A percentile compares a stretch with the other conserved stretches of the same genome.
These are phyloP conservation scores for Trichacis sp. DNA, from an alignment of 2,888 invertebrate genomes.

Conservation along the genomic window DNA sequence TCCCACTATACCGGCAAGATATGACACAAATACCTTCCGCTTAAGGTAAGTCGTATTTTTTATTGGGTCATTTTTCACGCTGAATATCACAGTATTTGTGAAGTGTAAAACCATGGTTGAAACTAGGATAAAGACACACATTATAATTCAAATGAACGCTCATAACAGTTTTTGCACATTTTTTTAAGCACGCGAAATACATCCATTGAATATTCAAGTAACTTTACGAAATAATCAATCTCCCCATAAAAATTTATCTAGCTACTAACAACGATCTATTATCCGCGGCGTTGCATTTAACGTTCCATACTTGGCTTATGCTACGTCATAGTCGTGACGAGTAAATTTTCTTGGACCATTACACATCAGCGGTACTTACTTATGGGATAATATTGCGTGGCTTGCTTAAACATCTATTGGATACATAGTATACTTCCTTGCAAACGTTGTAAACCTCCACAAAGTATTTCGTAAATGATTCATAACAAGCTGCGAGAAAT, in stretches of 20 bases:
- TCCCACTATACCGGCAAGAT: no score
- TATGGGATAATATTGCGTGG: slow-evolving; percentile 26
- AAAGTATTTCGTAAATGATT: slow-evolving; percentile 14
- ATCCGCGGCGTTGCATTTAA: slow-evolving; percentile 32
- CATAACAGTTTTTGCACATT: no score
- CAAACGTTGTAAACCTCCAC: slow-evolving; percentile 22
- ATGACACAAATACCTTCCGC: no score
- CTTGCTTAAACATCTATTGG: slow-evolving; percentile 29
- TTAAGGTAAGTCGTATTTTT: no score
- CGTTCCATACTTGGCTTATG: slow-evolving; percentile 22
- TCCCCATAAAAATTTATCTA: slow-evolving; percentile 34
- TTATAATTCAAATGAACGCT: no score
- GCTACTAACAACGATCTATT: slow-evolving; percentile 36
- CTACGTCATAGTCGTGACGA: slow-evolving; percentile 37
- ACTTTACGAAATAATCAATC: slow-evolving; percentile 32
- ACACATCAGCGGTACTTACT: slow-evolving; percentile 25
- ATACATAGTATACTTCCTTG: slow-evolving; percentile 27
- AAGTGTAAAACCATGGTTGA: no score
- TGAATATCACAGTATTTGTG: no score
- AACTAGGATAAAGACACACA: no score
- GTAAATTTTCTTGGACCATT: slow-evolving; percentile 33
- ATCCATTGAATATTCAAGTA: slow-evolving; percentile 30
- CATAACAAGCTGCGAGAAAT: slow-evolving; percentile 15
- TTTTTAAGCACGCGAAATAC: slow-evolving; percentile 15
- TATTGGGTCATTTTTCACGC: no score